phyloP scores from a whole-genome alignment of 2,113 vertebrate species.

The human region DNA sequence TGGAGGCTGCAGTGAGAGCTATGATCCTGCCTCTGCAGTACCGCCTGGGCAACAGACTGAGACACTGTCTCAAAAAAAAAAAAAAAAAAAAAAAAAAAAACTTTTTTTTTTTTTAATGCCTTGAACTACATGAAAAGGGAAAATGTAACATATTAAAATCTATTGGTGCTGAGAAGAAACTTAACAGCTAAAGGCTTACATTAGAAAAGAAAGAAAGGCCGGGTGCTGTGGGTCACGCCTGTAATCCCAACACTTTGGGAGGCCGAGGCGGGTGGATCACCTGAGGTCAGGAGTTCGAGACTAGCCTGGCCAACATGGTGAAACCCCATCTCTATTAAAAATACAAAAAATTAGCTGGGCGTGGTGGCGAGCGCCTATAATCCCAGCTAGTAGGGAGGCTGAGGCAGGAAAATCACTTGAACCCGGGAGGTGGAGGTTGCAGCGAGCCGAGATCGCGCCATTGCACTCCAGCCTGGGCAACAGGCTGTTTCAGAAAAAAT shows the following conservation, averaged over 20 bases:
- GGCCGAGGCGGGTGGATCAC: not conserved
- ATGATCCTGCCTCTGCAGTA: no score
- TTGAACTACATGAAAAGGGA: slow-evolving; percentile 3
- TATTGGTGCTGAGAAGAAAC: not conserved
- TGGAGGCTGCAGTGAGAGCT: no score
- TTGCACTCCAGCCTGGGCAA: not conserved
- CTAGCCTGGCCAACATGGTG: not conserved
- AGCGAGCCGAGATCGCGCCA: no score
- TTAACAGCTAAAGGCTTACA: not conserved
- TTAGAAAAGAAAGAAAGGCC: not conserved
- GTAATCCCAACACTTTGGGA: not conserved
- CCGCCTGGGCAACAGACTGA: no score
- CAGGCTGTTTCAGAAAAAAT: not conserved
- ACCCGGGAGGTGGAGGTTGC: no score
- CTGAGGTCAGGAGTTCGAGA: not conserved
- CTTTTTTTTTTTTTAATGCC: not conserved
- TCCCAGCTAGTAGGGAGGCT: no score
- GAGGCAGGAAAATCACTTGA: no score
- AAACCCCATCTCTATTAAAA: no score
- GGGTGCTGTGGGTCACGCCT: not conserved
- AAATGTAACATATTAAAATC: not conserved
- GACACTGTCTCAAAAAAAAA: no score
- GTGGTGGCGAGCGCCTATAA: no score
- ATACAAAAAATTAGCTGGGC: no score
- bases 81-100: not conserved